Conservation (phyloP, 2,113 vertebrate genomes). For the Tragelaphus strepsiceros region DNA sequence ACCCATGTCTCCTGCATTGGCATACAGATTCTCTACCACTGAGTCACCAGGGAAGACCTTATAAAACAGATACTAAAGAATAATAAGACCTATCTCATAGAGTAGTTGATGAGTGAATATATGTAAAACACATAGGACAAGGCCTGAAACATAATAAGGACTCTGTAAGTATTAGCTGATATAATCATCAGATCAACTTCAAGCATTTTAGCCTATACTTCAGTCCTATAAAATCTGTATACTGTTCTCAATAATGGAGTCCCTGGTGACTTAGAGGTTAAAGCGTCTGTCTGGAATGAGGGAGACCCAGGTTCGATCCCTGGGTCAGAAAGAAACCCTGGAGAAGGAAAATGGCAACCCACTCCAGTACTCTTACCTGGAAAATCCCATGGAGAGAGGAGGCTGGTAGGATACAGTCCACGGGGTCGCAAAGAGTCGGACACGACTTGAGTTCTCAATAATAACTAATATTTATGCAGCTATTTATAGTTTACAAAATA, state of each 20-base stretch:
- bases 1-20: neutral
- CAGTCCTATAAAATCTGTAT: neutral
- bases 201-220: neutral
- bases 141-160: neutral
- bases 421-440: too few species aligned
- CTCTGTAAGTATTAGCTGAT: neutral
- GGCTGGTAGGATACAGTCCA: too few species aligned
- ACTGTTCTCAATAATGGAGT: neutral
- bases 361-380: too few species aligned
- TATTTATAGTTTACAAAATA: neutral
- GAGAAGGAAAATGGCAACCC: too few species aligned
- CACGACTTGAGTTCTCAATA: neutral
- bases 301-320: too few species aligned
- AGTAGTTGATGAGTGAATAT: neutral
- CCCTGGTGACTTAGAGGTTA: too few species aligned
- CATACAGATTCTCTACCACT: neutral
- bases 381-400: too few species aligned
- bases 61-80: neutral
- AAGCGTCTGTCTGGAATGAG: too few species aligned
- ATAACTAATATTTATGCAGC: neutral
- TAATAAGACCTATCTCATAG: neutral
- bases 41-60: neutral
- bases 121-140: neutral
- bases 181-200: neutral
- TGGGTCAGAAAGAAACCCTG: too few species aligned